phyloP scores from a whole-genome alignment of 2,113 vertebrate species.

The Gasterosteus aculeatus region DNA sequence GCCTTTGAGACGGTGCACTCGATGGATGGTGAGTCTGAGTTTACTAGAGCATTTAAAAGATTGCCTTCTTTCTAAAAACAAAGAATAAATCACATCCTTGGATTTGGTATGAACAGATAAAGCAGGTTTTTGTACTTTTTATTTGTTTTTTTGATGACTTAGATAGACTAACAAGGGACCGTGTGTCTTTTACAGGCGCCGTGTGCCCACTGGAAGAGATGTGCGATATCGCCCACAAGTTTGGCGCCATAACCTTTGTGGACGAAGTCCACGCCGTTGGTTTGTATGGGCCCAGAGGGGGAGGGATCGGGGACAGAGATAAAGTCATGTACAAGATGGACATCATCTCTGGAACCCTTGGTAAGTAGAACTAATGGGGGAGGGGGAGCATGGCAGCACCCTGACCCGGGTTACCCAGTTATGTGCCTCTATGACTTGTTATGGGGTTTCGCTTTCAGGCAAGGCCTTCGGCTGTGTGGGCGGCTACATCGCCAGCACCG shows the following conservation, averaged over 20 bases:
- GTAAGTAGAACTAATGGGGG: conserved; percentile 71
- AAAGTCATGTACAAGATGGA: conserved; percentile 96
- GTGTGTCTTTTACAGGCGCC: conserved; percentile 79
- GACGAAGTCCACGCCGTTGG: conserved; percentile 95
- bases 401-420: too few species aligned
- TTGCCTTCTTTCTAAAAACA: neutral
- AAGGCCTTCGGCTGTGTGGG: conserved; percentile 95
- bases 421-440: conserved; percentile 19
- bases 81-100: neutral
- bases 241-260: conserved; percentile 93
- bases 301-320: conserved; percentile 92
- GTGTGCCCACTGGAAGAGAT: conserved; percentile 92
- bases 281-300: conserved; percentile 88
- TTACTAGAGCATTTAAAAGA: neutral
- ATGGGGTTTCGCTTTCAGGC: conserved; percentile 72
- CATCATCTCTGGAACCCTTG: conserved; percentile 93
- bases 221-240: conserved; percentile 90
- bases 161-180: neutral
- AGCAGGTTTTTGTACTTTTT: too few species aligned
- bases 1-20: conserved; percentile 95
- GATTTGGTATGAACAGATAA: too few species aligned
- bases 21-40: conserved; percentile 87
- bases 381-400: neutral
- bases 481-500: conserved; percentile 90
- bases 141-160: neutral